Conservation (phyloP, 1,140 invertebrate genomes). For the Drosophila melanica region DNA sequence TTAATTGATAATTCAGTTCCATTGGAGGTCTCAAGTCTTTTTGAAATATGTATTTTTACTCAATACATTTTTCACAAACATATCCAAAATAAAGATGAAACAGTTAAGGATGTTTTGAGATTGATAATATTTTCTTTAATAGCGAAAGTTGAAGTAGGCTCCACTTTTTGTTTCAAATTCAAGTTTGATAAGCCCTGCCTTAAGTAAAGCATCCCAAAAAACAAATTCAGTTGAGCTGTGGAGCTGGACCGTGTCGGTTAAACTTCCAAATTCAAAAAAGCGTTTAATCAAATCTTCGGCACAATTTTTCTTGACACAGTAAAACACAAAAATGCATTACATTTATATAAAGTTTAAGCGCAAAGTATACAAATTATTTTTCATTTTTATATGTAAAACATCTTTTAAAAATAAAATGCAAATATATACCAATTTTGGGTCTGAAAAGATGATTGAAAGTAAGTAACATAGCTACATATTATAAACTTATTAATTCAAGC, state of each 20-base stretch:
- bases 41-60: too few species aligned
- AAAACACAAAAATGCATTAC: not conserved
- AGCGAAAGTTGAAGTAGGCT: constrained; percentile 5
- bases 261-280: not conserved
- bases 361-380: not conserved
- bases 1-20: too few species aligned
- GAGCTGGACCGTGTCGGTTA: not conserved
- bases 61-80: too few species aligned
- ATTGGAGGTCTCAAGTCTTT: too few species aligned
- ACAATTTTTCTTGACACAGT: not conserved
- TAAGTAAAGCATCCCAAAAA: not conserved
- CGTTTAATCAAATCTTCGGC: not conserved
- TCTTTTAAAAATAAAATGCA: not conserved
- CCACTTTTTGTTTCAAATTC: not conserved
- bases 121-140: too few species aligned
- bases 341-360: not conserved
- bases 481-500: too few species aligned
- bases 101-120: too few species aligned
- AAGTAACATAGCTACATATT: too few species aligned
- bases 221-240: not conserved
- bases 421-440: not conserved
- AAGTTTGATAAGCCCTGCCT: too few species aligned
- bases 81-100: too few species aligned
- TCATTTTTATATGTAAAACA: not conserved
- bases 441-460: too few species aligned